Base-by-base conservation (phyloP, 2,797 vertebrate species). In the Hippoglossus hippoglossus region DNA sequence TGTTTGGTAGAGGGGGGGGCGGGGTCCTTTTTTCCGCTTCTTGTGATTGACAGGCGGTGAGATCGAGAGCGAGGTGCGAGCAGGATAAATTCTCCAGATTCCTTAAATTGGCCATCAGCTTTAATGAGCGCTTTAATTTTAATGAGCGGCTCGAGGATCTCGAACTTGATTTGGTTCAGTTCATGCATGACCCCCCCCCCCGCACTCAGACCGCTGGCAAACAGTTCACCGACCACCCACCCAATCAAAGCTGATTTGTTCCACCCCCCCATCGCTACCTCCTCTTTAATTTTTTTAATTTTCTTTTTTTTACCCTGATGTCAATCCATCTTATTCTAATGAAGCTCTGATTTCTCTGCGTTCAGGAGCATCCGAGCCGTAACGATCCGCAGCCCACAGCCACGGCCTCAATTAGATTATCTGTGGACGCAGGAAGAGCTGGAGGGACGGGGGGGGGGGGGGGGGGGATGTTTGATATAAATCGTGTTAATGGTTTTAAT, bases 111-210 rank as follows among this genome's bases (percentile, higher is more conserved):
- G 53, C 93, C 93, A 93, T 94, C 93, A 92, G 83, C 91, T 94
- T 94, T 94, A 95, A 95, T 94, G 92, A 93, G 87, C 66, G 60
- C 79, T 93, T 94, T 93, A 92, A 94, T 93, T 95, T 95, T 95
- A 94, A 95, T 93, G 92, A 92, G 89, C 53, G 59, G 71, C 82
- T 86, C 83, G 54, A 79, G 77, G 75, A 89, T 89, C 82, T 79
- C 51, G 61, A 18, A 56, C 39, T 71, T 66, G 62, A 49, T 72
- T 62, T 46, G 67, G 76, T 81, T 83, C 80, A 78, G 80, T 84
- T 86, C 79, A 88, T 51, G 53, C 22, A 2, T 72, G 69, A 55
- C 58, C 41, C 28, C 2, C 53, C 5, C 26, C 0, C 26, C 26
- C 26, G 4, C 6, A 4, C 5, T 49, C 10, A 34, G 72, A 60